Conservation (phyloP, 2,888 invertebrate species). For the Andrena bucephala region DNA sequence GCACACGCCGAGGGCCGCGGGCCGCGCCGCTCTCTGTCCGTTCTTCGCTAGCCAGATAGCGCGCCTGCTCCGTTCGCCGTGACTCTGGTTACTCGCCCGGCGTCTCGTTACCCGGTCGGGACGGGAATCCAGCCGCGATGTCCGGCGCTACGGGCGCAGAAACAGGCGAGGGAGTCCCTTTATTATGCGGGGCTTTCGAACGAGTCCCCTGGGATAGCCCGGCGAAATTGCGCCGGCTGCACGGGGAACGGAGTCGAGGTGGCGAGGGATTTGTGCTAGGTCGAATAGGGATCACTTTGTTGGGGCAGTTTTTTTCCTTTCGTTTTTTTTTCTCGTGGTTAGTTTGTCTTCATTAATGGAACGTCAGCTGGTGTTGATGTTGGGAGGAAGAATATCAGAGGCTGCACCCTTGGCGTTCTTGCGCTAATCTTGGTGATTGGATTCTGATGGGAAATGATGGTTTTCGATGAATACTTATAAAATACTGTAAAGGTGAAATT, state of each 20-base stretch:
- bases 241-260: slow-evolving; percentile 25
- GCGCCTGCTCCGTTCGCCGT: slow-evolving; percentile 19
- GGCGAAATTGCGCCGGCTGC: slow-evolving; percentile 36
- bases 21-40: slow-evolving; percentile 20
- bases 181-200: slow-evolving; percentile 44
- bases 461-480: no score
- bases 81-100: slow-evolving; percentile 64
- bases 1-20: not conserved
- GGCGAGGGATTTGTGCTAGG: not conserved
- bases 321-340: no score
- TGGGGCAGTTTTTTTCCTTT: not conserved
- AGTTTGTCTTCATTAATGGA: no score
- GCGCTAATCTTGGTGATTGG: no score
- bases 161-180: slow-evolving; percentile 30
- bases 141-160: slow-evolving; percentile 67
- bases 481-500: no score
- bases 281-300: not conserved
- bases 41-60: not conserved
- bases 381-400: no score
- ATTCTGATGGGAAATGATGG: no score
- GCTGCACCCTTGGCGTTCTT: no score
- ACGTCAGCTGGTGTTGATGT: no score
- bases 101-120: slow-evolving; percentile 73
- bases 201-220: slow-evolving; percentile 51
- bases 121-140: slow-evolving; percentile 69